Base-by-base conservation (phyloP, 1,140 invertebrate genomes). In the Drosophila nannoptera region DNA sequence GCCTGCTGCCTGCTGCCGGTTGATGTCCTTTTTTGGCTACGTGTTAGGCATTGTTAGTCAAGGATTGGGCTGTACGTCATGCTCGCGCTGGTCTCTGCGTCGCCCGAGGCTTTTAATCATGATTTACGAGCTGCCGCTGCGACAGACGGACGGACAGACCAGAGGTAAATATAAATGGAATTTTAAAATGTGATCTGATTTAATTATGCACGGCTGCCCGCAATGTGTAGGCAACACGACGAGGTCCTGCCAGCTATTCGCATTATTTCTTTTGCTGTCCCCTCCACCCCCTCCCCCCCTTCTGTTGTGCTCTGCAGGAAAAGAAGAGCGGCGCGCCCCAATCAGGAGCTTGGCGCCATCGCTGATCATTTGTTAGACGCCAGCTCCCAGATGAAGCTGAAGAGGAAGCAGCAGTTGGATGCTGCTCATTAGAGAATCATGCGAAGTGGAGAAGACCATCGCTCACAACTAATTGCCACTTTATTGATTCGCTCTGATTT, bases 161-260 rank as follows among this genome's bases (percentile, higher is more conserved):
- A 80, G 78, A 81, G 81, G 77, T 88, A 88, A 88, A 88, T 88
- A 88, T 88, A 88, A 88, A 88, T 88, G 86, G 86, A 88, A 88
- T 88, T 88, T 88, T 88, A 87, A 88, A 88, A 86, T 87, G 86
- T 80, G 87, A 88, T 88, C 86, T 82, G 86, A 88, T 88, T 88
- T 88, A 88, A 88, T 88, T 88, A 88, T 88, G 84, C 80, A 86
- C 59, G 62, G 59, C 72, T 69, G 73, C 65, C 70, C 64, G 60
- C 68, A 63, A 43, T 3, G 12, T 60, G 29, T 62, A 63, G 64
- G 36, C 58, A 38, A 35, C 49, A 33, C n/a, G 12, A 31, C 46
- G 43, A 46, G n/a, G 22, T 12, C 14, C 38, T 22, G 4, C 7
- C 4, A 9, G 12, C 22, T 22, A 22, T 22, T 22, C 55, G 9